Percentiles rank a stretch among this genome's conserved stretches.
Evolutionary conservation across 2,797 vertebrate genomes (phyloP).

Genomic region (Phyllotis vaccarum): DNA sequence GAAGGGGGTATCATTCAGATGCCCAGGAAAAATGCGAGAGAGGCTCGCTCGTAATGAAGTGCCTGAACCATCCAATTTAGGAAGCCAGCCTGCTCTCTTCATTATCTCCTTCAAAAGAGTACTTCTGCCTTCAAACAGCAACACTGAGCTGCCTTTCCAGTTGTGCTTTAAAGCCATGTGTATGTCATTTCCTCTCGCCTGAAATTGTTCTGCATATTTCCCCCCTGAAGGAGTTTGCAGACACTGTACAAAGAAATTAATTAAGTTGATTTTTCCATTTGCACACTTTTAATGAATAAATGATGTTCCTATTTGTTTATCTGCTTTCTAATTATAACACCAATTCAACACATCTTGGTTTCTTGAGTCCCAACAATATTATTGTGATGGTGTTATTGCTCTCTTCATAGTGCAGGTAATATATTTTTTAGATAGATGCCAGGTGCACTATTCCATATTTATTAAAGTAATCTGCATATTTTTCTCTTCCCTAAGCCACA

Average conservation of each 20-base stretch:
- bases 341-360: constrained; percentile 79
- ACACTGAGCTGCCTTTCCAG: background rate
- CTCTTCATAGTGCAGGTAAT: constrained; percentile 71
- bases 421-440: constrained; percentile 75
- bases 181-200: constrained; percentile 57
- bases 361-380: constrained; percentile 63
- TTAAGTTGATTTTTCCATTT: constrained; percentile 85
- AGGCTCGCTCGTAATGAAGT: background rate
- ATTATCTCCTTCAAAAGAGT: background rate
- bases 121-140: background rate
- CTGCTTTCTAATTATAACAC: constrained; percentile 84
- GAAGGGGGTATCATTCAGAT: background rate
- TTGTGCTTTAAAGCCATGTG: constrained; percentile 44
- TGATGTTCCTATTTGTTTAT: constrained; percentile 84
- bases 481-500: constrained; percentile 67
- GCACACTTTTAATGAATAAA: constrained; percentile 84
- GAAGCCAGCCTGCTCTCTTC: background rate
- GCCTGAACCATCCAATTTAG: background rate
- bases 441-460: constrained; percentile 83
- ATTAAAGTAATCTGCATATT: constrained; percentile 80
- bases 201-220: constrained; percentile 70
- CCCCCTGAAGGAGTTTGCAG: constrained; percentile 80
- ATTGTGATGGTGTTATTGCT: constrained; percentile 75
- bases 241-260: constrained; percentile 84
- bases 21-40: background rate